Conservation (phyloP, 2,797 vertebrate genomes). For the Synaphobranchus kaupii region DNA sequence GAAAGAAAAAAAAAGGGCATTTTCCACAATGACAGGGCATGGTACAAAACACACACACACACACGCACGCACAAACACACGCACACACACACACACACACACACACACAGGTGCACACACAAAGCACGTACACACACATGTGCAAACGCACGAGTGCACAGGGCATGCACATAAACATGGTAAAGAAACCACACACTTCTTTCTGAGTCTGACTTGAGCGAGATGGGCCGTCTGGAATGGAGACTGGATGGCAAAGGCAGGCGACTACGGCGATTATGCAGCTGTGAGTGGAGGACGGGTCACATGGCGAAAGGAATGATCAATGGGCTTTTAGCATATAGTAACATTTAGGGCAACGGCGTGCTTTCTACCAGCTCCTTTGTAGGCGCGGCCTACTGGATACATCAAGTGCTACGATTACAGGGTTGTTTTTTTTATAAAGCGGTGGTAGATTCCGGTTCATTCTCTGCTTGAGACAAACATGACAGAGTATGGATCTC, state of each 20-base stretch:
- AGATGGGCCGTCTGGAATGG: constrained; percentile 76
- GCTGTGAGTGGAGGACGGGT: constrained; percentile 64
- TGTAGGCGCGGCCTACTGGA: background rate
- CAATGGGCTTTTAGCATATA: constrained; percentile 58
- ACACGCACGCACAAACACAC: constrained; percentile 37
- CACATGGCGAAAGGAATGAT: constrained; percentile 59
- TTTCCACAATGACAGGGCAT: constrained; percentile 68
- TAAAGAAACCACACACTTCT: constrained; percentile 76
- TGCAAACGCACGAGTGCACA: constrained; percentile 44
- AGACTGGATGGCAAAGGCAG: constrained; percentile 68
- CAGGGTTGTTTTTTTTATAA: background rate
- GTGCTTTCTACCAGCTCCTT: constrained; percentile 29
- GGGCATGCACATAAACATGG: constrained; percentile 66
- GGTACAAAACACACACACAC: constrained; percentile 46
- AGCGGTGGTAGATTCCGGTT: background rate
- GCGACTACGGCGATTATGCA: constrained; percentile 66
- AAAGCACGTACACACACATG: constrained; percentile 22
- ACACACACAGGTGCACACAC: constrained; percentile 39
- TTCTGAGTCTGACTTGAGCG: constrained; percentile 87
- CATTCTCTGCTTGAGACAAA: constrained; percentile 5
- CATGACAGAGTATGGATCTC: background rate
- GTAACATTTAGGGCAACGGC: constrained; percentile 44
- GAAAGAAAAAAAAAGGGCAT: constrained; percentile 54
- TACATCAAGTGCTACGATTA: background rate
- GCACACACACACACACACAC: constrained; percentile 37